phyloP scores from a whole-genome alignment of 2,113 vertebrate genomes.

The Paradoxurus hermaphroditus region DNA sequence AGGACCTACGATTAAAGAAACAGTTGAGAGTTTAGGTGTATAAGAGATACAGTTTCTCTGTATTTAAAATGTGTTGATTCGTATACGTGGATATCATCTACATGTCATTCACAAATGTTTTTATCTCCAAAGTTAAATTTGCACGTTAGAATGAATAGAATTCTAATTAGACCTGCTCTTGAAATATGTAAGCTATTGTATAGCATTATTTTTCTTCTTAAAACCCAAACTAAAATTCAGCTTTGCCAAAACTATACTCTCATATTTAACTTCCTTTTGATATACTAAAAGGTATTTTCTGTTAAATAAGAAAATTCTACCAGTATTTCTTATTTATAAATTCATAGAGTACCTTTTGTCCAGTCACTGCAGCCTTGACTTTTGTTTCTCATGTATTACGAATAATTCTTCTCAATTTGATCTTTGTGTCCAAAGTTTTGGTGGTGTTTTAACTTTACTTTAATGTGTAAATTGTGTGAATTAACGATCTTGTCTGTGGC shows the following conservation, averaged over 20 bases:
- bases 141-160: background rate
- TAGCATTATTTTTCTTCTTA: conserved; percentile 8
- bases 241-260: background rate
- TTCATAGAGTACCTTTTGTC: background rate
- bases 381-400: background rate
- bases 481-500: background rate
- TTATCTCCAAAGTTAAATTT: background rate
- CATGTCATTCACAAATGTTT: background rate
- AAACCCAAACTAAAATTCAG: background rate
- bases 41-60: background rate
- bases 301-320: background rate
- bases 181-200: background rate
- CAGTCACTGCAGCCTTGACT: background rate
- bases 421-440: background rate
- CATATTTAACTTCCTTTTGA: background rate
- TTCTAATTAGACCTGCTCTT: background rate
- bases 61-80: background rate
- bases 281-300: background rate
- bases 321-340: background rate
- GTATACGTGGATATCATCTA: background rate
- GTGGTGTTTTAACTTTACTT: background rate
- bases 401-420: background rate
- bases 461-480: background rate
- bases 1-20: background rate
- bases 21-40: background rate